Base-by-base conservation (phyloP, 1,140 invertebrate genomes). In the Zeugodacus cucurbitae region DNA sequence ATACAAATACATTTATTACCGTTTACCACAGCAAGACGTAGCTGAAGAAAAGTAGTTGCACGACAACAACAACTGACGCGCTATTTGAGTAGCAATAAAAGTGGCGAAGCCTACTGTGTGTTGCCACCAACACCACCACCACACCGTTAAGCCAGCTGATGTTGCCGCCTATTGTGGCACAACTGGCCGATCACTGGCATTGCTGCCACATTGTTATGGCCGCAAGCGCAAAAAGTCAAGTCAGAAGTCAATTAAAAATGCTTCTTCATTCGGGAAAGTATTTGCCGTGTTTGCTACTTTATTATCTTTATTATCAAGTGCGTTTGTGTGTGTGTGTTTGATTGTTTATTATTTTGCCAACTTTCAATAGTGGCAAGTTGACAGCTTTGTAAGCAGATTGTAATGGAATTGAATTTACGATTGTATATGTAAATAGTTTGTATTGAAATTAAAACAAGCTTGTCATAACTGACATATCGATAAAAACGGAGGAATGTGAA, bases 191-290 rank as follows among this genome's bases (percentile, higher is more conserved):
- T 82, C 74, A 48, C 74, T 44, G n/a, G n/a, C 44, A 29, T 29
- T 82, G 64, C 64, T 29, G 4, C 64, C 64, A 70, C 10, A 37
- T 70, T 34, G 74, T 82, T 82, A 82, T 48, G 22, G 85, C 85
- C 58, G 54, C 29, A 86, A 86, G 85, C 85, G 85, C 54, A 86
- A 86, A 86, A 86, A 58, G 57, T 59, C 48, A 59, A 86, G 57
- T 86, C 85, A 86, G 85, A 86, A 86, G 85, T 86, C 85, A 59
- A 86, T 86, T 86, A 86, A 86, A 86, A 86, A 82, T 82, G 74
- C 74, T 82, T 44, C 74, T 48, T 82, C 74, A 44, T 48, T 78
- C 26, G 74, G n/a, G 74, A 82, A 48, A 48, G 41, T 82, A 48
- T n/a, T n/a, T 22, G 37, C 74, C 48, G 22, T 82, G 10, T 82